These are phyloP conservation scores for Heliconius eleuchia DNA, from an alignment of 1,140 invertebrate genomes.

Conservation along the genomic window DNA sequence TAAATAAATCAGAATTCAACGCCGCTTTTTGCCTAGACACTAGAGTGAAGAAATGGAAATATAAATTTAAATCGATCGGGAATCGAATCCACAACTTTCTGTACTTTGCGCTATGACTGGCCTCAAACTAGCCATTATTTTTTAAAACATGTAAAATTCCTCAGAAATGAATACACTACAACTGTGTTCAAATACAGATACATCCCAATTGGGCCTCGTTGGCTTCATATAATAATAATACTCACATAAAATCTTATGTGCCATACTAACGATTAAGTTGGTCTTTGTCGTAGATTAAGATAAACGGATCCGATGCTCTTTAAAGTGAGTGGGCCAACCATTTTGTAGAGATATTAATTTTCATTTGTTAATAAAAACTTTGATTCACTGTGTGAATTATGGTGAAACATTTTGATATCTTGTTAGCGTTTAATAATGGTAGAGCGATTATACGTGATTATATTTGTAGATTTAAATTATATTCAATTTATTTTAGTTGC, in stretches of 20 bases:
- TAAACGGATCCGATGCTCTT: conserved; percentile 48
- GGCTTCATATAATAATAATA: not conserved
- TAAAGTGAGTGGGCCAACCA: conserved; percentile 46
- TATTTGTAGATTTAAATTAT: not conserved
- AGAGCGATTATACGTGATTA: not conserved
- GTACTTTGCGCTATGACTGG: no score
- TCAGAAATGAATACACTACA: not conserved
- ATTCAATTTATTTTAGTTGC: not conserved
- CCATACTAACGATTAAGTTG: conserved; percentile 16
- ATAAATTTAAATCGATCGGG: no score
- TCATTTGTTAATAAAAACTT: conserved; percentile 58
- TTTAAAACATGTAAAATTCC: not conserved
- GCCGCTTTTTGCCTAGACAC: no score
- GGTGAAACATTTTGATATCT: conserved; percentile 15
- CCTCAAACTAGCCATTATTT: no score
- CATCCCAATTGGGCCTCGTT: not conserved
- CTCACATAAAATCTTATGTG: not conserved
- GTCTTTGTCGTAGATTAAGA: conserved; percentile 47
- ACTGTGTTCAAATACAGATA: not conserved
- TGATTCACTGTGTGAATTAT: conserved; percentile 25
- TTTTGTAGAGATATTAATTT: conserved; percentile 60
- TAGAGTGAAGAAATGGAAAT: no score
- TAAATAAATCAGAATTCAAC: no score
- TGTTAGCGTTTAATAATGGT: not conserved
- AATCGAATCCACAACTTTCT: no score